Base-by-base conservation (phyloP, 1,140 invertebrate genomes). In the Anagrus nilaparvatae region DNA sequence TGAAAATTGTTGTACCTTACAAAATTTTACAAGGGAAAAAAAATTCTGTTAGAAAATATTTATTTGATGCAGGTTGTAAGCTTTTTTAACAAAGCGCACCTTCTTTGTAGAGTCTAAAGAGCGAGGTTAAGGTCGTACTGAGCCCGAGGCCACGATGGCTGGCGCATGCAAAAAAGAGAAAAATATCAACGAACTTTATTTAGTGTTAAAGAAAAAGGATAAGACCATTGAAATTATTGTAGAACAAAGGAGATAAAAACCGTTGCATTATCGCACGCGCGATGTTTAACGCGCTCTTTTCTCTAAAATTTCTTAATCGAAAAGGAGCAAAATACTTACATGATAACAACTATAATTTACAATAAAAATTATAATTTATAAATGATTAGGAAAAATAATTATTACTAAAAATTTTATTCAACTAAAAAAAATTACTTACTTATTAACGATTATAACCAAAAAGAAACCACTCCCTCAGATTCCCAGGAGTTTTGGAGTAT, bases 111-210 rank as follows among this genome's bases (percentile, higher is more conserved):
- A n/a, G 3, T 19, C 34, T 1, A 20, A 6, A 12, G 34, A 44
- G n/a, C n/a, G 36, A 33, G 31, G 30, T 44, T 44, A 44, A 44
- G 36, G 21, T 44, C 21, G 36, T 23, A 31, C n/a, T 25, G 21
- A 12, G 5, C 9, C 20, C 23, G 28, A 43, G 34, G 20, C 42
- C 42, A 43, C 42, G 28, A 43, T 43, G 28, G 21, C 40, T 18
- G 40, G 30, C 13, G 9, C 9, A 27, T 16, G 2, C n/a, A 4
- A 37, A 14, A 12, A 7, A 25, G 23, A 37, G 1, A 17, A 9
- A 6, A n/a, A 14, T 14, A 16, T 14, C n/a, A n/a, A n/a, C n/a
- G n/a, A n/a, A n/a, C n/a, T n/a, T n/a, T n/a, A n/a, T n/a, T n/a
- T n/a, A n/a, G n/a, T n/a, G n/a, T n/a, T n/a, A n/a, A n/a, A n/a